A percentile compares a stretch with the other conserved stretches of the same genome.
Evolutionary conservation across 2,113 vertebrate genomes (phyloP).

Genomic region (Scalopus aquaticus): DNA sequence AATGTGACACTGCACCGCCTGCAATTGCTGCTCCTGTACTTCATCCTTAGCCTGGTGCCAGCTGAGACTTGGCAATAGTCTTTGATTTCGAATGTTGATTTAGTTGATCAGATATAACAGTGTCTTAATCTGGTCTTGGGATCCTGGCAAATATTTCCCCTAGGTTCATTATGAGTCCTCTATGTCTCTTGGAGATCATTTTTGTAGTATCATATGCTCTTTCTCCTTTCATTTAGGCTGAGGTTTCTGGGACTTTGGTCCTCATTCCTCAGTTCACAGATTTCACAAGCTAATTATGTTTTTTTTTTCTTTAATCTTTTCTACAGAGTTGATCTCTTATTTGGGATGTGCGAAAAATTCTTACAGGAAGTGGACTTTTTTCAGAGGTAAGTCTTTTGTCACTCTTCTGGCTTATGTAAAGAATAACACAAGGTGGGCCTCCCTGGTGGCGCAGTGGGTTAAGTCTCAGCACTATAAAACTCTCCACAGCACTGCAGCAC

Average conservation of each 20-base stretch:
- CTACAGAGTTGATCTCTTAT: constrained; percentile 91
- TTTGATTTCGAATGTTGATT: neutral
- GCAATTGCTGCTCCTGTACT: neutral
- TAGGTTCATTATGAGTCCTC: neutral
- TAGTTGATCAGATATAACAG: neutral
- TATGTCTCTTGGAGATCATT: neutral
- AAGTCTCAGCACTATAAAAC: too few species aligned
- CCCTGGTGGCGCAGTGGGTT: too few species aligned
- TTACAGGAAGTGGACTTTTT: constrained; percentile 95
- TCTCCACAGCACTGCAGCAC: too few species aligned
- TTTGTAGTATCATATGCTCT: neutral
- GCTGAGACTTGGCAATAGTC: neutral
- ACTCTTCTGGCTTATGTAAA: neutral
- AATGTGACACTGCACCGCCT: too few species aligned
- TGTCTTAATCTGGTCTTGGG: neutral
- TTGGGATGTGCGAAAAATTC: constrained; percentile 94
- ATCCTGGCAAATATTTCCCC: neutral
- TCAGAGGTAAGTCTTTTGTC: constrained; percentile 89
- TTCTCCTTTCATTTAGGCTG: neutral
- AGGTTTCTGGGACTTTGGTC: constrained; percentile 7
- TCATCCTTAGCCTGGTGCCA: neutral
- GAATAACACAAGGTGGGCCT: neutral
- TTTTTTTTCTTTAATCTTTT: constrained; percentile 29
- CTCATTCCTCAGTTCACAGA: neutral
- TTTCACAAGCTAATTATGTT: neutral